Conservation (phyloP, 1,140 invertebrate species). For the Panagrolaimus sp. region DNA sequence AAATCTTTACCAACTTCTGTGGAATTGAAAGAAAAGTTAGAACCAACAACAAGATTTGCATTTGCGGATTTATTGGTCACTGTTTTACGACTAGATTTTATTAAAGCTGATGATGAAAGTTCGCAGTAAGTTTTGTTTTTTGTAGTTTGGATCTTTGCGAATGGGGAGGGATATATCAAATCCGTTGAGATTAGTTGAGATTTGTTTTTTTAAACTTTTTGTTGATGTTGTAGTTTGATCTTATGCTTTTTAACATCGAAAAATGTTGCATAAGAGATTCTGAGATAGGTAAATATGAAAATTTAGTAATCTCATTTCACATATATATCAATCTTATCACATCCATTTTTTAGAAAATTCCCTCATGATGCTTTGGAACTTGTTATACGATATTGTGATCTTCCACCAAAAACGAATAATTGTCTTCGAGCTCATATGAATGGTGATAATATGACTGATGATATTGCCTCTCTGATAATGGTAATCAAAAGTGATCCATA, state of each 20-base stretch:
- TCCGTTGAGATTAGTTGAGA: not conserved
- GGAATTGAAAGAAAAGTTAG: conserved; percentile 18
- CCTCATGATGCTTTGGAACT: conserved; percentile 44
- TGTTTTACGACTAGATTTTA: conserved; percentile 40
- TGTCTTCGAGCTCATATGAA: conserved; percentile 31
- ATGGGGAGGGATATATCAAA: not conserved
- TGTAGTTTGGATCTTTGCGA: not conserved
- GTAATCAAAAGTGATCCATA: conserved; percentile 42
- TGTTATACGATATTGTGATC: conserved; percentile 40
- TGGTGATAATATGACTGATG: conserved; percentile 19
- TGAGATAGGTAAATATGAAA: no score
- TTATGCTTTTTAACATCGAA: no score
- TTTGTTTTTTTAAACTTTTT: not conserved
- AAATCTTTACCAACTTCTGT: not conserved
- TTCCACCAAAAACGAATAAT: conserved; percentile 49
- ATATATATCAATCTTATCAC: not conserved
- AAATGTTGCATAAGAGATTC: no score
- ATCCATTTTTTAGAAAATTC: conserved; percentile 38
- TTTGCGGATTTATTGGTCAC: conserved; percentile 30
- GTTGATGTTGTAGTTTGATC: not conserved
- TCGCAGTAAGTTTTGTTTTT: conserved; percentile 25
- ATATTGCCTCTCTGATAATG: conserved; percentile 29
- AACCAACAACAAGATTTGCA: conserved; percentile 31
- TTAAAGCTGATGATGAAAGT: conserved; percentile 28
- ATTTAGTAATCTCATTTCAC: not conserved